A percentile compares a stretch with the other conserved stretches of the same genome.
Evolutionary conservation across 2,888 invertebrate species (phyloP).

Genomic region (Drosophila lutescens): DNA sequence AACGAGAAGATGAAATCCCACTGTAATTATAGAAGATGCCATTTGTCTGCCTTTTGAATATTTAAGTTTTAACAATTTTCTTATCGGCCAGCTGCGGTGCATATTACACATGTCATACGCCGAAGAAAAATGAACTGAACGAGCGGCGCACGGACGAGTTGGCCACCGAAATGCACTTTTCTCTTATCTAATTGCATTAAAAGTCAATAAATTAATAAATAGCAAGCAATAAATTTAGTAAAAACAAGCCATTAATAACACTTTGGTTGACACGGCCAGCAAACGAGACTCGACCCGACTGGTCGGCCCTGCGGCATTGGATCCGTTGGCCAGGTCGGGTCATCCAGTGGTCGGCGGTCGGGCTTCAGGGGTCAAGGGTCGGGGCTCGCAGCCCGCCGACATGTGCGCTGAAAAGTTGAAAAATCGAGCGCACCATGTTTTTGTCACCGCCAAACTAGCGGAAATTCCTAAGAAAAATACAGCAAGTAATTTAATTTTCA

Average conservation of each 20-base stretch:
- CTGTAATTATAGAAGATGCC: neutral
- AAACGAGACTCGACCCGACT: conserved; percentile 23
- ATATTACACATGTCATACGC: conserved; percentile 60
- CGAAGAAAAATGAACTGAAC: conserved; percentile 55
- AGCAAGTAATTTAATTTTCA: conserved; percentile 50
- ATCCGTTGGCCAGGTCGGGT: conserved; percentile 63
- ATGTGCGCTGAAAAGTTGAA: conserved; percentile 65
- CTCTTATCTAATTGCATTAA: conserved; percentile 78
- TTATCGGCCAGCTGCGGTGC: conserved; percentile 62
- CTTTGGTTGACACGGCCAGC: conserved; percentile 76
- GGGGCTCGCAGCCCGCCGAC: conserved; percentile 16
- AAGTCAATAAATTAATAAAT: conserved; percentile 81
- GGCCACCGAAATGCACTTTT: conserved; percentile 73
- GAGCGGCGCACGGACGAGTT: conserved; percentile 16
- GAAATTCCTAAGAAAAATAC: conserved; percentile 69
- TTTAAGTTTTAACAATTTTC: conserved; percentile 27
- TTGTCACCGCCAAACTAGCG: conserved; percentile 65
- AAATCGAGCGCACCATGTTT: conserved; percentile 78
- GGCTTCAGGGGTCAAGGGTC: conserved; percentile 24
- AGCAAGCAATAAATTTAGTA: conserved; percentile 82
- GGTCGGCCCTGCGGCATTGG: conserved; percentile 34
- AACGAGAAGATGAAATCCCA: neutral
- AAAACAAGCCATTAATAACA: conserved; percentile 84
- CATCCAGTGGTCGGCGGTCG: conserved; percentile 50
- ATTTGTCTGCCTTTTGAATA: conserved; percentile 7